A percentile compares a stretch with the other conserved stretches of the same genome.
phyloP scores from a whole-genome alignment of 2,113 vertebrate genomes.

The Paratilapia polleni region DNA sequence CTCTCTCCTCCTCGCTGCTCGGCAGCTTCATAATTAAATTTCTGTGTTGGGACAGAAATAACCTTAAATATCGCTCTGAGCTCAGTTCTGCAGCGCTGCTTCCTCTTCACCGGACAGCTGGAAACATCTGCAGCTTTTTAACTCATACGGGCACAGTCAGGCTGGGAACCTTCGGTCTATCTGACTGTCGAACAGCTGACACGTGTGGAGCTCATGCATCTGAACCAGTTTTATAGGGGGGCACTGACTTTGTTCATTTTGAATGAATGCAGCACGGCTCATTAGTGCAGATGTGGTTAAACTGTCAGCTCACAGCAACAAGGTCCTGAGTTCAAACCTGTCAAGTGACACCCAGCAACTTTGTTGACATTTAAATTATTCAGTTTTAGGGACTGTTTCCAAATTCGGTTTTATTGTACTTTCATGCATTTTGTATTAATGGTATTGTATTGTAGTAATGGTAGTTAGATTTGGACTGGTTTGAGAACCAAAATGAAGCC shows the following conservation, averaged over 20 bases:
- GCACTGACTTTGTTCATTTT: rapidly evolving
- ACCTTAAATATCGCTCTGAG: neutral
- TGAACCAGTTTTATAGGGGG: neutral
- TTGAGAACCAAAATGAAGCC: neutral
- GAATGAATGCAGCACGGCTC: neutral
- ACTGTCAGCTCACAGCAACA: neutral
- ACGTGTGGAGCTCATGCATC: neutral
- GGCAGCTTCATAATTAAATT: constrained; percentile 35
- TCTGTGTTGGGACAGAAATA: constrained; percentile 22
- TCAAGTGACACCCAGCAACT: neutral
- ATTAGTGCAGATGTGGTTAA: neutral
- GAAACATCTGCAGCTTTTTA: neutral
- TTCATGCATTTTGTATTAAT: neutral
- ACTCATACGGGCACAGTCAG: neutral
- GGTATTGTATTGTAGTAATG: neutral
- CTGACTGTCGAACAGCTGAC: neutral
- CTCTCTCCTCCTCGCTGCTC: constrained; percentile 8
- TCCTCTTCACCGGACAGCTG: neutral
- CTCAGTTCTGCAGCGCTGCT: neutral
- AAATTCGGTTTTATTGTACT: neutral
- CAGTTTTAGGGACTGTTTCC: neutral
- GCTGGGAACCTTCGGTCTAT: rapidly evolving
- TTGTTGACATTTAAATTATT: neutral
- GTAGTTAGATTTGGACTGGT: neutral
- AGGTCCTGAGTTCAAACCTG: neutral